These are phyloP conservation scores for Passer domesticus DNA, from an alignment of 2,113 vertebrate genomes.

Conservation along the genomic window DNA sequence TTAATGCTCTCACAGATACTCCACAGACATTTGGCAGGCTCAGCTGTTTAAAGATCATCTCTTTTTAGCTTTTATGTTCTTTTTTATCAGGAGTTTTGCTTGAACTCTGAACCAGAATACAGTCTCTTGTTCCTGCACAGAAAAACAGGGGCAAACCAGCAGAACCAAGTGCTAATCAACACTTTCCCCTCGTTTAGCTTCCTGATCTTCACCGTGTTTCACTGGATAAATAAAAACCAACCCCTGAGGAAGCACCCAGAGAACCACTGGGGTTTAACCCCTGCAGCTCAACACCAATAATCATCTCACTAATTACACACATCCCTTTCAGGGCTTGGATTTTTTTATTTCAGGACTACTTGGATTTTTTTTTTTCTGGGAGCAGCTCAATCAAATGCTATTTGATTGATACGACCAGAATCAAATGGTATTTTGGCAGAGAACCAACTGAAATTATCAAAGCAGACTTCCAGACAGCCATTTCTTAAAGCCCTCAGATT, in stretches of 20 bases:
- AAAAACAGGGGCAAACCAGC: background rate
- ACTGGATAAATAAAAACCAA: background rate
- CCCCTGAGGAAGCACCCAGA: background rate
- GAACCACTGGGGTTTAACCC: background rate
- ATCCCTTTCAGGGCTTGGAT: background rate
- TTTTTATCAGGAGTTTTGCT: background rate
- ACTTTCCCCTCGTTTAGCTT: background rate
- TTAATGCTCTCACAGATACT: background rate
- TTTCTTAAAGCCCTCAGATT: background rate
- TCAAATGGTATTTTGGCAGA: background rate
- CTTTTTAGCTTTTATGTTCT: background rate
- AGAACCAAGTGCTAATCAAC: background rate
- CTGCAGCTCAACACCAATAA: background rate
- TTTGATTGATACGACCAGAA: background rate
- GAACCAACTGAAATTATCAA: background rate
- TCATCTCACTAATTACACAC: background rate
- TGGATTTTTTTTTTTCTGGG: background rate
- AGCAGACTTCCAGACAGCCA: background rate
- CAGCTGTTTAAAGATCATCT: background rate
- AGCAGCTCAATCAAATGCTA: background rate
- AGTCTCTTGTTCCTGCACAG: background rate
- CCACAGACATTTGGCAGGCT: background rate
- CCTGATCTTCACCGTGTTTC: background rate
- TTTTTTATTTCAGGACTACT: background rate
- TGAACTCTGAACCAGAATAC: background rate